Evolutionary conservation across 1,140 invertebrate species (phyloP).

Genomic region (Papilio xuthus): DNA sequence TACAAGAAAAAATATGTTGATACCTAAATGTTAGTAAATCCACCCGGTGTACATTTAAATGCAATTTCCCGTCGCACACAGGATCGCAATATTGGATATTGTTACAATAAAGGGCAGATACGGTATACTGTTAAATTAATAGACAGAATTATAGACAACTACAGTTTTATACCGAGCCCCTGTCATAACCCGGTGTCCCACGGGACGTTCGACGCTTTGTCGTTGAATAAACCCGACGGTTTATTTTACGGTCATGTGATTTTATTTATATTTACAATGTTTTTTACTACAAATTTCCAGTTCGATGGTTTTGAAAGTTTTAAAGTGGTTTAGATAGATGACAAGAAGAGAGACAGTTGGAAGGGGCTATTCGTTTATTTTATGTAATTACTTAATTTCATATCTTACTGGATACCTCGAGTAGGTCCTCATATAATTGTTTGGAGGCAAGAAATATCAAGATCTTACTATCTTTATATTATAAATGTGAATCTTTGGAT

Average conservation of each 20-base stretch:
- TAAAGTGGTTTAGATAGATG: background rate
- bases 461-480: too few species aligned
- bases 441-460: too few species aligned
- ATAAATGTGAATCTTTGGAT: too few species aligned
- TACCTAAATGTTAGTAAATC: too few species aligned
- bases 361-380: too few species aligned
- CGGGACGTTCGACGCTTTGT: slow-evolving; percentile 18
- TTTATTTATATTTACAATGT: slow-evolving; percentile 9
- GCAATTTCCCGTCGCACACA: background rate
- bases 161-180: slow-evolving; percentile 20
- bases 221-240: slow-evolving; percentile 20
- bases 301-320: background rate
- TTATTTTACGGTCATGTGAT: slow-evolving; percentile 15
- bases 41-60: background rate
- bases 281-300: background rate
- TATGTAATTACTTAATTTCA: too few species aligned
- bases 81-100: background rate
- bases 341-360: background rate
- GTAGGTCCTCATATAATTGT: too few species aligned
- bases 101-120: slow-evolving; percentile 28
- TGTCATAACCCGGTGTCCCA: slow-evolving; percentile 14
- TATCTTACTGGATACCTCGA: too few species aligned
- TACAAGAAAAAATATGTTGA: too few species aligned
- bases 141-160: slow-evolving; percentile 27
- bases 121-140: slow-evolving; percentile 19